Evolutionary conservation across 2,888 invertebrate genomes (phyloP).

Genomic region (Aleiodes leptofemur): DNA sequence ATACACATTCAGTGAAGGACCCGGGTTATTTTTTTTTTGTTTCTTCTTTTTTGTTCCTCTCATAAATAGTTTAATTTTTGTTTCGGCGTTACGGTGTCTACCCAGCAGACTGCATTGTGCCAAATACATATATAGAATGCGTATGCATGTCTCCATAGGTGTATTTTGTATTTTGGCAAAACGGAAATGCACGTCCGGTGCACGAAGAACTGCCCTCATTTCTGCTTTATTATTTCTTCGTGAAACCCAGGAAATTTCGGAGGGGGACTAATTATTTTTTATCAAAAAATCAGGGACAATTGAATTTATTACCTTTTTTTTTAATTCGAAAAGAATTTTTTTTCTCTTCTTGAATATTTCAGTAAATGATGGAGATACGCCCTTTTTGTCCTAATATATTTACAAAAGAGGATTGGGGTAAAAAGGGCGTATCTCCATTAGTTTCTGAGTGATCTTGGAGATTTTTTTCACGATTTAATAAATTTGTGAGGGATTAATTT

Average conservation of each 20-base stretch:
- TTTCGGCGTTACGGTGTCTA: slow-evolving; percentile 65
- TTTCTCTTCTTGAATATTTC: too few relatives aligned
- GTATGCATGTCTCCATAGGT: slow-evolving; percentile 22
- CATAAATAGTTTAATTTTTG: slow-evolving; percentile 42
- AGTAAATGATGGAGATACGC: too few relatives aligned
- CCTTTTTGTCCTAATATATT: too few relatives aligned
- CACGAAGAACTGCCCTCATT: not conserved
- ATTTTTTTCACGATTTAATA: too few relatives aligned
- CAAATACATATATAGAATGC: not conserved
- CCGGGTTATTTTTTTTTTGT: not conserved
- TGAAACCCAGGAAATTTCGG: not conserved
- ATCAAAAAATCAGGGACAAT: slow-evolving; percentile 1
- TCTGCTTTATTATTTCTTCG: slow-evolving; percentile 25
- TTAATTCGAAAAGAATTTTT: too few relatives aligned
- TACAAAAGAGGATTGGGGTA: too few relatives aligned
- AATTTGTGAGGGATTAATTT: too few relatives aligned
- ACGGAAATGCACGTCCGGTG: slow-evolving; percentile 54
- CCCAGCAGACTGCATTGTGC: slow-evolving; percentile 60
- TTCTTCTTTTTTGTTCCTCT: slow-evolving; percentile 4
- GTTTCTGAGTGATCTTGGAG: too few relatives aligned
- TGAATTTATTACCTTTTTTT: slow-evolving; percentile 1
- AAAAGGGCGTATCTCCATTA: too few relatives aligned
- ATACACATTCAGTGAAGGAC: slow-evolving; percentile 26
- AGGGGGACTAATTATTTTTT: not conserved
- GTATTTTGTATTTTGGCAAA: slow-evolving; percentile 53